Percentiles rank a stretch among this genome's conserved stretches.
Conservation (phyloP, 2,113 vertebrate genomes). For the Tetrao urogallus region DNA sequence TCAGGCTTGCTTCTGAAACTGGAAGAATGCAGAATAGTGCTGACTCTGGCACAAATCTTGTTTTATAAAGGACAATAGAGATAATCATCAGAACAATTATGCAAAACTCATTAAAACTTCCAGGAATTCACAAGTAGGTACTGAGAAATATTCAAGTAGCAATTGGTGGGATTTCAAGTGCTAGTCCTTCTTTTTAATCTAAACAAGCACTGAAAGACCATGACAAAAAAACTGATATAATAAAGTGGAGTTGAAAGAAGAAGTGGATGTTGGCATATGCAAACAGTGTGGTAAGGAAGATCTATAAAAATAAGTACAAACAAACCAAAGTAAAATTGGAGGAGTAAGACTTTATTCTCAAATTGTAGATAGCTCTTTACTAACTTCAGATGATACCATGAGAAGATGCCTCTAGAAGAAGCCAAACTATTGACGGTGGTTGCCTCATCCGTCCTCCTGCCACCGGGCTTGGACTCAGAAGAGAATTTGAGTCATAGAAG, state of each 20-base stretch:
- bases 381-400: background rate
- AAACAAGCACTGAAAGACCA: background rate
- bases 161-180: conserved; percentile 13
- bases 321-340: conserved; percentile 39
- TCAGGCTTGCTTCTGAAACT: conserved; percentile 2
- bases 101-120: conserved; percentile 33
- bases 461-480: background rate
- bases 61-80: conserved; percentile 24
- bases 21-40: background rate
- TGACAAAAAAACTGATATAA: background rate
- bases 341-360: background rate
- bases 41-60: background rate
- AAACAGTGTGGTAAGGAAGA: conserved; percentile 28
- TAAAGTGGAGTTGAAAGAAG: conserved; percentile 9
- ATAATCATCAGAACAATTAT: conserved; percentile 29
- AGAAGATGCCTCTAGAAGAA: background rate
- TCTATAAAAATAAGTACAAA: conserved; percentile 56
- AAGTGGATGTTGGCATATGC: conserved; percentile 1
- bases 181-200: conserved; percentile 29
- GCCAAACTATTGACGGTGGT: background rate
- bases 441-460: background rate
- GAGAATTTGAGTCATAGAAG: background rate
- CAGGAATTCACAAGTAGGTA: conserved; percentile 45
- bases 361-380: background rate
- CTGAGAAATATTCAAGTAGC: conserved; percentile 36